Conservation (phyloP, 2,888 invertebrate genomes). For the Callyntrura guangdongensis region DNA sequence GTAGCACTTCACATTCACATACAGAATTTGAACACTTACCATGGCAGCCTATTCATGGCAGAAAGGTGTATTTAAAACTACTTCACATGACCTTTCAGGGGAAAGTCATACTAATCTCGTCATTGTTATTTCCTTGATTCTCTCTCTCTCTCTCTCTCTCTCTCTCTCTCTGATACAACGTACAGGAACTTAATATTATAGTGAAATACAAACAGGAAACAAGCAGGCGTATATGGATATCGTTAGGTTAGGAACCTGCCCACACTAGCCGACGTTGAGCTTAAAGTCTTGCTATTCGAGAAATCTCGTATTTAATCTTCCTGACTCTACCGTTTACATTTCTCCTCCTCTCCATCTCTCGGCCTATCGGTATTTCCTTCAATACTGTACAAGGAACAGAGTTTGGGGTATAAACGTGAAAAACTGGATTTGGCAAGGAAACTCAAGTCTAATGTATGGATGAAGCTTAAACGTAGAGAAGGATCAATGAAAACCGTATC, state of each 20-base stretch:
- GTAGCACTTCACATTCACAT: too few species aligned
- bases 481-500: slow-evolving; percentile 43
- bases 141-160: too few species aligned
- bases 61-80: too few species aligned
- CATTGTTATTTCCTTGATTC: too few species aligned
- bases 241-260: neutral
- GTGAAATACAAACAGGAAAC: slow-evolving; percentile 12
- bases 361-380: neutral
- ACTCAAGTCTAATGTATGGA: slow-evolving; percentile 5
- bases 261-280: neutral
- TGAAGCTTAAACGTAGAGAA: neutral
- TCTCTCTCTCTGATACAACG: too few species aligned
- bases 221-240: neutral
- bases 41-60: too few species aligned
- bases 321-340: slow-evolving; percentile 54
- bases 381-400: neutral
- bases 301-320: slow-evolving; percentile 72
- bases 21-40: too few species aligned
- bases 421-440: slow-evolving; percentile 55
- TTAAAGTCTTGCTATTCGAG: neutral
- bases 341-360: slow-evolving; percentile 24
- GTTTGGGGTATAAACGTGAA: neutral
- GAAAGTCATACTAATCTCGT: too few species aligned
- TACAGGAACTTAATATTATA: neutral
- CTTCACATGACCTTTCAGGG: too few species aligned